Base-by-base conservation (phyloP, 1,140 invertebrate species). In the Musca domestica region DNA sequence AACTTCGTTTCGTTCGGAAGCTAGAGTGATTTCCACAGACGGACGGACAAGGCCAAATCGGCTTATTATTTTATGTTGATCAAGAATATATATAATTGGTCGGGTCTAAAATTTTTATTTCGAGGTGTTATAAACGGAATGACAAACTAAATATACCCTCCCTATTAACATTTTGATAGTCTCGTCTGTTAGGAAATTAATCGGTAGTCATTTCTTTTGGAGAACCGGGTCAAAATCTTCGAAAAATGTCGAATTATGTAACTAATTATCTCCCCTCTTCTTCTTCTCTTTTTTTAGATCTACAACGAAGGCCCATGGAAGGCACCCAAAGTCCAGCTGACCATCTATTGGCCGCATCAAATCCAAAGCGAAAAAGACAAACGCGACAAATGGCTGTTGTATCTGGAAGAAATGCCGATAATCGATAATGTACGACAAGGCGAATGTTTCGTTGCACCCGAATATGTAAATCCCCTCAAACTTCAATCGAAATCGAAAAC, bases 261-360 rank as follows among this genome's bases (percentile, higher is more conserved):
- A 56, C 10, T 1, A n/a, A 30, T 61, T 30, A 34, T 25, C n/a
- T 27, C 58, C 9, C 27, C 17, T 65, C 15, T 7, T 41, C 15
- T 54, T 27, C 48, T 7, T 41, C 15, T 54, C 19, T 51, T 27
- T 56, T 75, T 74, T 4, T 68, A 85, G 84, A 86, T 92, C 72
- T 91, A 88, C 74, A 98, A 98, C 73, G 86, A 89, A 71, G 95
- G 96, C 1, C 92, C 94, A 0, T 96, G 93, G 88, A 87, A 88
- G 74, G 90, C 95, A 2, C 87, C 88, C 7, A 86, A 87, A 30
- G 84, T 96, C 0, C 87, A 90, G 74, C 88, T 98, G n/a, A 83
- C 86, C 25, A 91, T 98, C 68, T 86, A 88, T 2, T 97, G 95
- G 95, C 96, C 96, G 0, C 90, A 91, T 75, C 93, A 96, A 83